Percentiles rank a stretch among this genome's conserved stretches.
Evolutionary conservation across 2,113 vertebrate genomes (phyloP).

Genomic region (Otolemur garnettii): DNA sequence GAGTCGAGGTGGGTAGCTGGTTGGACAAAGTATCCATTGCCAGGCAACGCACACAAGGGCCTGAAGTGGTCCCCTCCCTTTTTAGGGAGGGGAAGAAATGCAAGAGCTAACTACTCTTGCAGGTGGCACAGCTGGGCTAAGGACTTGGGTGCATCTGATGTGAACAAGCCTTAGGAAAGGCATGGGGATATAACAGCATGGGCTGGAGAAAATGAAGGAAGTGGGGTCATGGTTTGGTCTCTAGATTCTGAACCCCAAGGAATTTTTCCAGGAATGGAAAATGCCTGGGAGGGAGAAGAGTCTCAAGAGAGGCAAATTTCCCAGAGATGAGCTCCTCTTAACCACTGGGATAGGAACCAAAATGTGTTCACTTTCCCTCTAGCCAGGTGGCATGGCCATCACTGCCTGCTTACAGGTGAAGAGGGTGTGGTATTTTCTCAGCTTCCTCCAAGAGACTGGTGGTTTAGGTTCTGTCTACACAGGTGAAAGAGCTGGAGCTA

Average conservation of each 20-base stretch:
- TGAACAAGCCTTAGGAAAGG: conserved; percentile 63
- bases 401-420: background rate
- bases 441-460: conserved; percentile 37
- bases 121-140: conserved; percentile 79
- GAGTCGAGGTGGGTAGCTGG: conserved; percentile 59
- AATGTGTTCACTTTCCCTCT: background rate
- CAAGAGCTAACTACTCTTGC: conserved; percentile 69
- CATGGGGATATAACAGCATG: conserved; percentile 8
- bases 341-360: conserved; percentile 8
- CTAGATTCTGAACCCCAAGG: conserved; percentile 65
- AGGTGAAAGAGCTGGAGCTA: background rate
- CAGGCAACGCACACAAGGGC: conserved; percentile 64
- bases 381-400: background rate
- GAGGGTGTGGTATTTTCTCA: background rate
- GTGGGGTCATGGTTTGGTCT: conserved; percentile 70
- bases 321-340: conserved; percentile 53
- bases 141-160: conserved; percentile 76
- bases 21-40: conserved; percentile 30
- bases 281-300: conserved; percentile 46
- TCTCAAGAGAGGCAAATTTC: conserved; percentile 44
- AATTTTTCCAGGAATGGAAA: conserved; percentile 61
- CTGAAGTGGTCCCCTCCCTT: conserved; percentile 50
- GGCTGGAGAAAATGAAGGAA: conserved; percentile 4
- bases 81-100: conserved; percentile 26
- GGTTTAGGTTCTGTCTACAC: conserved; percentile 37